A percentile compares a stretch with the other conserved stretches of the same genome.
Evolutionary conservation across 2,888 invertebrate species (phyloP).

Genomic region (Thecocarcelia acutangulata): DNA sequence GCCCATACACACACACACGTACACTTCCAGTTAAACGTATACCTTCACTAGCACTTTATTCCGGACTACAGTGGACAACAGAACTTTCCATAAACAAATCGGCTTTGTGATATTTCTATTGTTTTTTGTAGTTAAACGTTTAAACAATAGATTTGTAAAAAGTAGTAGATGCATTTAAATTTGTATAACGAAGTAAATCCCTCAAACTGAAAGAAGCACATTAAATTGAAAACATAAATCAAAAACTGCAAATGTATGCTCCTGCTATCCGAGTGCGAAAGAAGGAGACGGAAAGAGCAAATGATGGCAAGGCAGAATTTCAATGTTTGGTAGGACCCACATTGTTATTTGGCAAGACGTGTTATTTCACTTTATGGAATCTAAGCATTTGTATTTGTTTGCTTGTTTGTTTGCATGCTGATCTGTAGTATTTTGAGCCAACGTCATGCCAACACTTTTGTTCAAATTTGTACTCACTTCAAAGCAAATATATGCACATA

Average conservation of each 20-base stretch:
- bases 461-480: slow-evolving; percentile 27
- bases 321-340: not conserved
- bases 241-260: slow-evolving; percentile 16
- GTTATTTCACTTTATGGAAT: slow-evolving; percentile 19
- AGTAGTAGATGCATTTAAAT: slow-evolving; percentile 34
- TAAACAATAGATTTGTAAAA: slow-evolving; percentile 58
- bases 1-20: not conserved
- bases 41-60: slow-evolving; percentile 11
- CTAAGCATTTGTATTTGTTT: slow-evolving; percentile 9
- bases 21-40: not conserved
- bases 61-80: slow-evolving; percentile 35
- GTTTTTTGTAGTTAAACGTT: slow-evolving; percentile 38
- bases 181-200: slow-evolving; percentile 25
- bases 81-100: slow-evolving; percentile 29
- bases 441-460: slow-evolving; percentile 52
- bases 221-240: slow-evolving; percentile 38
- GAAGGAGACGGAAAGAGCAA: too few species aligned
- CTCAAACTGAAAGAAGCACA: not conserved
- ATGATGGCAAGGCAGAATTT: not conserved
- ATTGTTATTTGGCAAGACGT: slow-evolving; percentile 17
- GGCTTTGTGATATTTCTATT: slow-evolving; percentile 23
- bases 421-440: not conserved
- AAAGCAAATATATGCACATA: slow-evolving; percentile 31
- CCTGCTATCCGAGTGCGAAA: too few species aligned
- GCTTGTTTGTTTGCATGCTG: not conserved